Conservation (phyloP, 2,113 vertebrate genomes). For the Zosterops hypoxanthus region DNA sequence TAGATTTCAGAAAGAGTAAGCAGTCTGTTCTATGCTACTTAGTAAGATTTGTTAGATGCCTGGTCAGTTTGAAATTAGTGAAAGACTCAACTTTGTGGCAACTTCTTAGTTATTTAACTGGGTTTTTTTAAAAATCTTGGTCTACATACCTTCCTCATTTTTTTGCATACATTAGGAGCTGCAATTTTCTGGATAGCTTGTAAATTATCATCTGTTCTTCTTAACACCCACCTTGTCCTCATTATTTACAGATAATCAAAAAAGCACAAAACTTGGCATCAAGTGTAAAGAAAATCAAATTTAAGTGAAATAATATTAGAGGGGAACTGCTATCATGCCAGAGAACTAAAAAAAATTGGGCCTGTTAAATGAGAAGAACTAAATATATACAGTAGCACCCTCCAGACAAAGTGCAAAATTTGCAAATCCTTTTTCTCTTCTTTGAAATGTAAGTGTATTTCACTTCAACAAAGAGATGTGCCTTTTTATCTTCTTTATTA, state of each 20-base stretch:
- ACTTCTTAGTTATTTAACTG: background rate
- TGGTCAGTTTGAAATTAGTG: background rate
- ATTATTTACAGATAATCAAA: background rate
- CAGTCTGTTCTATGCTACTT: background rate
- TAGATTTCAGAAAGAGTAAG: background rate
- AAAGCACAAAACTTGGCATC: background rate
- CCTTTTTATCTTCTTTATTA: slow-evolving; percentile 33
- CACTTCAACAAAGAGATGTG: background rate
- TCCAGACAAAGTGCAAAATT: background rate
- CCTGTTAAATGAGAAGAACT: background rate
- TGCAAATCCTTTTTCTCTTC: background rate
- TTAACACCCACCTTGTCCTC: background rate
- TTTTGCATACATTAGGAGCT: background rate
- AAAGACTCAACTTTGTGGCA: background rate
- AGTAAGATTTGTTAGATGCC: background rate
- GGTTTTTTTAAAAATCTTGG: background rate
- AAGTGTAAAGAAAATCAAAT: background rate
- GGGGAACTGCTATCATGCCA: background rate
- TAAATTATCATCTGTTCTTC: background rate
- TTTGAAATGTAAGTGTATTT: slow-evolving; percentile 3
- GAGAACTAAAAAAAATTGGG: background rate
- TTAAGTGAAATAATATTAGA: background rate
- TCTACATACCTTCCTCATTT: background rate
- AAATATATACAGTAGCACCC: background rate
- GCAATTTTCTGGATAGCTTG: background rate